Base-by-base conservation (phyloP, 2,113 vertebrate genomes). In the Scomber scombrus region DNA sequence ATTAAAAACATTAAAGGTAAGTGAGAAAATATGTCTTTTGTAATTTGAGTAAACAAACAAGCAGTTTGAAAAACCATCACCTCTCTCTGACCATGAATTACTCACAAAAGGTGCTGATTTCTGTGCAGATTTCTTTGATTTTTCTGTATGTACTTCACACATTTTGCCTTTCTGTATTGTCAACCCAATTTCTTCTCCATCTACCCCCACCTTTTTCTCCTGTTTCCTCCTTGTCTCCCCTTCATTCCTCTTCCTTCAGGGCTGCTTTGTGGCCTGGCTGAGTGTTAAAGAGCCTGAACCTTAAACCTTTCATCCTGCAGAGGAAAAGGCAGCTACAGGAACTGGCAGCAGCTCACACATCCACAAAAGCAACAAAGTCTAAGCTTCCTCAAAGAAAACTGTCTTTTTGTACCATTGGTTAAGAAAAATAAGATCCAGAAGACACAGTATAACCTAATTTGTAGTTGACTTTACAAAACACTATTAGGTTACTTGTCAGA, bases 241-340 rank as follows among this genome's bases (percentile, higher is more conserved):
- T 63, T 49, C 60, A 51, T 69, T 50, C 21, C 55, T 66, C 54
- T 56, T 43, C 56, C 89, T 86, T 52, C 71, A 56, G 70, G 78
- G 62, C 73, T 67, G 61, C 78, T 88, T 72, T 84, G 71, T 68
- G 81, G 74, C 67, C 75, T 75, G 76, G 80, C 73, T 67, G 61
- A 63, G 71, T 75, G 75, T 67, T 87, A 75, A 71, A 90, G 75
- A 85, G 72, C 21, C 56, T 49, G 50, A 78, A 91, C 86, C 85
- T 75, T 78, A 85, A 87, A 90, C 80, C 80, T 89, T 91, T 91
- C 87, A 86, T 90, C 86, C 74, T 80, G 51, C 67, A 56, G 68
- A 82, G 69, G 56, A 85, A 88, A 77, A 49, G 3, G 80, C 68
- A 58, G 74, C 62, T 55, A 82, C 64, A 79, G 66, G 50, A 85